Base-by-base conservation (phyloP, 2,113 vertebrate species). In the Irena cyanogastra region DNA sequence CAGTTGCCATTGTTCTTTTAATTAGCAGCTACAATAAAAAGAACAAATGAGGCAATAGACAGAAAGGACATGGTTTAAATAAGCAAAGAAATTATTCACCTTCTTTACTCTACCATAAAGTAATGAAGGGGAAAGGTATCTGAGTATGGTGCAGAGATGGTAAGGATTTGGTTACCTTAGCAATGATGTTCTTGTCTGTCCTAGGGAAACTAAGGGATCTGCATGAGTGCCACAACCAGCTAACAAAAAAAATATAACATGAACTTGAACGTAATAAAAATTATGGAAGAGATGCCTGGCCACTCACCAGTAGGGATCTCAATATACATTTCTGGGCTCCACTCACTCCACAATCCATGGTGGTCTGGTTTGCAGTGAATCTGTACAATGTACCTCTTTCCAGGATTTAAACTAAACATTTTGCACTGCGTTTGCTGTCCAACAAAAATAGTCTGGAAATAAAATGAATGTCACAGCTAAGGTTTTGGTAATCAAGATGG, bases 331-430 rank as follows among this genome's bases (percentile, higher is more conserved):
- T 97, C 96, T 56, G 88, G 90, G 71, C 97, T 96, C 98, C 98
- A 98, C 31, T 94, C 74, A 85, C 98, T 98, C 98, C 98, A 98
- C 59, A 83, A 93, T 87, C 98, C 98, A 52, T 98, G 97, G 65
- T 98, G 97, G 56, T 99, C 98, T 5, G 99, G 98, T 85, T 98
- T 99, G 91, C 99, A 99, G 85, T 98, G 99, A 92, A 99, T 98
- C 93, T 99, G 98, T 37, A 99, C 96, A 37, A 98, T 69, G 52
- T 99, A 99, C 56, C 95, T 97, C 59, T 98, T 97, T 72, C 98
- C 98, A 16, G 98, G 98, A 86, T 97, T 97, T 93, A 99, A 98
- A 89, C 98, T 98, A 94, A 98, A 98, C 76, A 99, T 89, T 59
- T 98, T 99, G 83, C 98, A 98, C 45, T 98, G 97, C 93, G 98